Evolutionary conservation across 2,113 vertebrate species (phyloP), one percentile per base, ranked within the genome.

Genomic region (Carassius auratus): DNA sequence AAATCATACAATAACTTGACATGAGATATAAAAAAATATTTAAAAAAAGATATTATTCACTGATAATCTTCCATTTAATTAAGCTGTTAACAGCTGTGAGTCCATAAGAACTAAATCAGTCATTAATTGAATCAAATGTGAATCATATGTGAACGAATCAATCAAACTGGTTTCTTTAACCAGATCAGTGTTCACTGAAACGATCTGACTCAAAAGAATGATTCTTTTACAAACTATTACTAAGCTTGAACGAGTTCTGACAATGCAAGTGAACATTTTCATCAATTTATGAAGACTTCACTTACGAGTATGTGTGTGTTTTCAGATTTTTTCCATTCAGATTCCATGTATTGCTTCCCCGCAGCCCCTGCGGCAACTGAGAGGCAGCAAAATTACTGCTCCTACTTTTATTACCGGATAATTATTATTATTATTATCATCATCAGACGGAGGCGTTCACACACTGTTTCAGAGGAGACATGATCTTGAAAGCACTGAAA

Each of bases 341-440:
- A 73, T 75, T 2, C 12, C 42, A 75, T 48, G 21, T 8, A 48
- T 74, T 13, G 21, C 38, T 81, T 81, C 59, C 78, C 23, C 1
- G 1, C 14, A 81, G 21, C 62, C 48, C 76, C 50, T 71, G 42
- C 19, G 50, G 84, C 76, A 52, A 85, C 26, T 52, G n/a, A 71
- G 15, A 42, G 26, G 64, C 23, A 55, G 78, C 66, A 12, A 45
- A 79, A 79, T 85, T 79, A 85, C 76, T 45, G 48, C n/a, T 79
- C 50, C 3, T 10, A 69, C 62, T 71, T 79, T 85, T 85, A 71
- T 77, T 59, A 36, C 69, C 12, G 21, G 8, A 75, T 75, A 57
- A 71, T 85, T 57, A 79, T 85, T 79, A 85, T 68, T 64, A 57
- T 85, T 79, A 85, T 68, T 64, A 42, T 79, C 21, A 85, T 85